Evolutionary conservation across 2,888 invertebrate species (phyloP).

Genomic region (Drosophila subquinaria): DNA sequence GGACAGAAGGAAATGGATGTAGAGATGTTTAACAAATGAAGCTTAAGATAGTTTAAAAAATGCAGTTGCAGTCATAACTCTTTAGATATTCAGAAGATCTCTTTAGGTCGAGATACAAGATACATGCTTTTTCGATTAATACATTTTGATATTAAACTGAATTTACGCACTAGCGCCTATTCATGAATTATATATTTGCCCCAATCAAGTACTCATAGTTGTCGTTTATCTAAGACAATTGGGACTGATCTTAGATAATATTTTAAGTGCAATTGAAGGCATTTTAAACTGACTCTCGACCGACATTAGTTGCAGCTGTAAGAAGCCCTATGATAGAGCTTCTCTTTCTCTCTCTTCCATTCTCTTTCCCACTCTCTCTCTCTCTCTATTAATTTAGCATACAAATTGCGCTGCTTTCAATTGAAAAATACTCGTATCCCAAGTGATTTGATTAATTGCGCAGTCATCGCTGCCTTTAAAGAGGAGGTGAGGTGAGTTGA

Average conservation of each 20-base stretch:
- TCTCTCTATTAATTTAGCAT: constrained; percentile 41
- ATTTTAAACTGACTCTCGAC: constrained; percentile 5
- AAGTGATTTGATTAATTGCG: constrained; percentile 69
- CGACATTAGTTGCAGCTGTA: constrained; percentile 9
- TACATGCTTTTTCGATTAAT: too few relatives aligned
- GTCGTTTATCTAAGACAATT: constrained; percentile 32
- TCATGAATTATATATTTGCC: background rate
- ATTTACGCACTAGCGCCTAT: background rate
- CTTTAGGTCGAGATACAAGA: too few relatives aligned
- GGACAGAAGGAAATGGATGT: background rate
- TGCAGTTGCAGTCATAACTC: background rate
- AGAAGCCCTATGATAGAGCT: constrained; percentile 35
- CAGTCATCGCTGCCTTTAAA: constrained; percentile 31
- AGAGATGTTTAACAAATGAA: background rate
- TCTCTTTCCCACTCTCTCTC: background rate
- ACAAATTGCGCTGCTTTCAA: constrained; percentile 52
- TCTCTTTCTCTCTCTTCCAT: background rate
- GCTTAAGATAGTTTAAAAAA: too few relatives aligned
- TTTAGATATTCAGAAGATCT: background rate
- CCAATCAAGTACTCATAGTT: background rate
- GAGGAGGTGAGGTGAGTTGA: too few relatives aligned
- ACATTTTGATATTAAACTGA: too few relatives aligned
- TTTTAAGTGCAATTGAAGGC: constrained; percentile 33
- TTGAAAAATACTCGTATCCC: constrained; percentile 45
- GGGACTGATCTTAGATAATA: constrained; percentile 27